A percentile compares a stretch with the other conserved stretches of the same genome.
These are phyloP conservation scores for Potorous gilbertii DNA, from an alignment of 2,797 vertebrate genomes.

Conservation along the genomic window DNA sequence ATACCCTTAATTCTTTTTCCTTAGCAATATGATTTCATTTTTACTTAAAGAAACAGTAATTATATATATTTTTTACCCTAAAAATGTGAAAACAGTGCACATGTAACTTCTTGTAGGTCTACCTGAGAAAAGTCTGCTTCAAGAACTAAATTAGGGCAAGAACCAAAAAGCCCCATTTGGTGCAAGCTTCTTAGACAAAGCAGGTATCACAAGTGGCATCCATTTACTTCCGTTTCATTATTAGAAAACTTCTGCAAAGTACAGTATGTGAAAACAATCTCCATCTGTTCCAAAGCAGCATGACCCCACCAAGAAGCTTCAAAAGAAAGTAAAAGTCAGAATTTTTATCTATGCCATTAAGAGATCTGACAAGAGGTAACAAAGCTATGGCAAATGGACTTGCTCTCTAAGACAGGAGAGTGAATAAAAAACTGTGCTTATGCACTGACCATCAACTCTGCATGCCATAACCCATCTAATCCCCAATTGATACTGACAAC, in stretches of 20 bases:
- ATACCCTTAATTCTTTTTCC: background rate
- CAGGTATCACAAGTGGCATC: conserved; percentile 40
- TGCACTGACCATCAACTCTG: conserved; percentile 40
- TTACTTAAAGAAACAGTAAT: background rate
- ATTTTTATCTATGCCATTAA: background rate
- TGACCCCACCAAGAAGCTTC: background rate
- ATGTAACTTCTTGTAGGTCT: background rate
- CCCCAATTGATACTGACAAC: conserved; percentile 62
- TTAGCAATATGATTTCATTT: background rate
- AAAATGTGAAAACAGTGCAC: background rate
- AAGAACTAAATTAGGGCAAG: conserved; percentile 52
- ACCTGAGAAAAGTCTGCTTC: background rate
- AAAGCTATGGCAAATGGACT: conserved; percentile 40
- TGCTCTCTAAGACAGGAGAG: conserved; percentile 47
- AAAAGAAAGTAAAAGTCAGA: conserved; percentile 26
- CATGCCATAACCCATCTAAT: conserved; percentile 58
- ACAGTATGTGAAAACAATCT: background rate
- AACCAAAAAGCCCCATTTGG: background rate
- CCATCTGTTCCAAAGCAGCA: background rate
- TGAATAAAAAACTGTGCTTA: conserved; percentile 52
- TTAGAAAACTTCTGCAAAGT: background rate
- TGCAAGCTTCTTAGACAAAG: rapidly evolving
- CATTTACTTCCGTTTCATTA: conserved; percentile 36
- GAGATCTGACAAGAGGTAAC: background rate
- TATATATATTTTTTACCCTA: conserved; percentile 1